phyloP scores from a whole-genome alignment of 2,113 vertebrate genomes.

The Thryonomys swinderianus region DNA sequence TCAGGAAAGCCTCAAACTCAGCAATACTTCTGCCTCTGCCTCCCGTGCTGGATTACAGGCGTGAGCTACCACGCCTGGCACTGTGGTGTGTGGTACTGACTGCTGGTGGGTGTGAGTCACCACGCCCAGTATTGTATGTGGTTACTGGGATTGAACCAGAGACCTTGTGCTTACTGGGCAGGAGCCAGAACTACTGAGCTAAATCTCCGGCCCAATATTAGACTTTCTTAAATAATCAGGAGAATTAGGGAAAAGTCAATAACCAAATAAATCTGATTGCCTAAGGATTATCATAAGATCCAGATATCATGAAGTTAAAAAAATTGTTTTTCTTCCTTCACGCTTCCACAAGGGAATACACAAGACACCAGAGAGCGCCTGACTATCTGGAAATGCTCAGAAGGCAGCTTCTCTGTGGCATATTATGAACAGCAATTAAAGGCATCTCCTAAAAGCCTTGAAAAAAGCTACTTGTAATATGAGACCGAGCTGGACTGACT shows the following conservation, averaged over 20 bases:
- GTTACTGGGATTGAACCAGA: too few relatives aligned
- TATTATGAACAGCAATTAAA: neutral
- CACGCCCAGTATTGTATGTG: too few relatives aligned
- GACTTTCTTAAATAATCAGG: constrained; percentile 18
- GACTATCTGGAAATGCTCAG: neutral
- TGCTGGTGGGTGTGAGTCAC: too few relatives aligned
- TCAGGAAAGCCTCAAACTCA: neutral
- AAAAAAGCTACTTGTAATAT: neutral
- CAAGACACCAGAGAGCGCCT: constrained; percentile 19
- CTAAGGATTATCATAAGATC: constrained; percentile 11
- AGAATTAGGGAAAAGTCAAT: neutral
- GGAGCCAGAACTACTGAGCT: too few relatives aligned
- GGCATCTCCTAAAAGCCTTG: neutral
- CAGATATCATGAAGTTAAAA: neutral
- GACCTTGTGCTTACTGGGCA: too few relatives aligned
- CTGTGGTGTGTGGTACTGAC: too few relatives aligned
- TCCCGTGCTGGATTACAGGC: neutral
- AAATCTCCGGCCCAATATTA: neutral
- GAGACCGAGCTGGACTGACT: neutral
- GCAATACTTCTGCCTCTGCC: neutral
- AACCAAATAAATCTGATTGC: constrained; percentile 35
- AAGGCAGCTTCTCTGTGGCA: constrained; percentile 15
- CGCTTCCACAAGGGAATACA: constrained; percentile 48
- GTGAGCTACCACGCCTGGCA: too few relatives aligned
- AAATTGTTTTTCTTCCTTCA: constrained; percentile 31